These are phyloP conservation scores for Andrena cerasifolii DNA, from an alignment of 1,140 invertebrate genomes.

Conservation along the genomic window DNA sequence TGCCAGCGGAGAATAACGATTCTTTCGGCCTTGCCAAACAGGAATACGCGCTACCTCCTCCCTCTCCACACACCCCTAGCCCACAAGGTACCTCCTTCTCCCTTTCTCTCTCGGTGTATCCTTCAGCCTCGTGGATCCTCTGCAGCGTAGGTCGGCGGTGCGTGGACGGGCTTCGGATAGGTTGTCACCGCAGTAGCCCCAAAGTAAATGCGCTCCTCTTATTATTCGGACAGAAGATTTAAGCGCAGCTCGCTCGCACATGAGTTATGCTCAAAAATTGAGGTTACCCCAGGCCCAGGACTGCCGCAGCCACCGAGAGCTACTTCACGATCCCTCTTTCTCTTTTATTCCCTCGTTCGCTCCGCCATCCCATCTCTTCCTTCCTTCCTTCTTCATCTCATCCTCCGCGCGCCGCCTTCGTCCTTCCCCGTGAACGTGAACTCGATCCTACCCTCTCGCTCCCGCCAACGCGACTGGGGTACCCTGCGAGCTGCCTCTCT, in stretches of 20 bases:
- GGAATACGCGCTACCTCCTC: conserved; percentile 56
- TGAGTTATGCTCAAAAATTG: conserved; percentile 78
- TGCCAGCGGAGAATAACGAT: conserved; percentile 72
- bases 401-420: conserved; percentile 30
- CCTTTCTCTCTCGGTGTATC: conserved; percentile 27
- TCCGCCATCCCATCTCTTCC: conserved; percentile 17
- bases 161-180: conserved; percentile 65
- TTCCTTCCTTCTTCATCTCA: conserved; percentile 16
- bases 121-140: conserved; percentile 27
- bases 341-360: conserved; percentile 27
- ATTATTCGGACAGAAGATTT: conserved; percentile 78
- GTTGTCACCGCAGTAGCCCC: conserved; percentile 74
- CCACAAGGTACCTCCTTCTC: not conserved
- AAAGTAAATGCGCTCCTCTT: conserved; percentile 77
- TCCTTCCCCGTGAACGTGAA: conserved; percentile 32
- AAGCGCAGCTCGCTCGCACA: conserved; percentile 71
- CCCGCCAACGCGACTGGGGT: conserved; percentile 48
- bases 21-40: conserved; percentile 74
- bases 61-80: conserved; percentile 2
- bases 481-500: conserved; percentile 37
- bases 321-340: conserved; percentile 37
- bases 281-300: conserved; percentile 67
- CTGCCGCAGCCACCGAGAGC: conserved; percentile 41
- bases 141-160: conserved; percentile 44
- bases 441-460: conserved; percentile 28